phyloP scores from a whole-genome alignment of 2,113 vertebrate genomes.

The Microcebus lehilahytsara region DNA sequence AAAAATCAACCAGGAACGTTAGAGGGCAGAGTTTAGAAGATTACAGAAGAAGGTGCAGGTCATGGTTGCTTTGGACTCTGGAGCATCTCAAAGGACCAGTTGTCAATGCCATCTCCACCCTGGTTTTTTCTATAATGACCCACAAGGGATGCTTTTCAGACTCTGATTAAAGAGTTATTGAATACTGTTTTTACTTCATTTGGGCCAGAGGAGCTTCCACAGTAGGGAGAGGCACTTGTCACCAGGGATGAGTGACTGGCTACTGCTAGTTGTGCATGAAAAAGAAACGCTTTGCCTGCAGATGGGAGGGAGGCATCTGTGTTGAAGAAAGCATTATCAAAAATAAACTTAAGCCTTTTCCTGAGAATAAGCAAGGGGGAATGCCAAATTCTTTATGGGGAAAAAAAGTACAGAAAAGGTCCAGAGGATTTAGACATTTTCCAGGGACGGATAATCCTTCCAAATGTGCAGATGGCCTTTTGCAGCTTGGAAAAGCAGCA shows the following conservation, averaged over 20 bases:
- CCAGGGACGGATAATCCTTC: background rate
- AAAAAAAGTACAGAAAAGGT: background rate
- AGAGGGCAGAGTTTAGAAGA: background rate
- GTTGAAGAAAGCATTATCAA: background rate
- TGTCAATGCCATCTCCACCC: background rate
- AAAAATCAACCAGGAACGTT: background rate
- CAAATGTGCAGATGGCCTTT: background rate
- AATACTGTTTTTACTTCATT: background rate
- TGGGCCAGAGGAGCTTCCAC: background rate
- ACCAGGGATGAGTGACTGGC: background rate
- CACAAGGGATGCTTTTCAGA: background rate
- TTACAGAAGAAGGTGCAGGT: background rate
- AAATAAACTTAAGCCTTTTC: background rate
- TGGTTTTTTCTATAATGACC: background rate
- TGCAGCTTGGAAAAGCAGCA: background rate
- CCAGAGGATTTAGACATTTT: background rate
- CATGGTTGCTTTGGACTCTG: background rate
- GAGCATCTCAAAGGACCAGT: rapidly evolving
- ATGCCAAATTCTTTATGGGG: background rate
- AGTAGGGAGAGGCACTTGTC: background rate
- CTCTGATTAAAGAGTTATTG: background rate
- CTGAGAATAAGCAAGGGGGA: background rate
- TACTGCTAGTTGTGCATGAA: background rate
- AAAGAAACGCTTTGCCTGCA: background rate
- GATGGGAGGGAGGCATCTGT: background rate